phyloP scores from a whole-genome alignment of 2,797 vertebrate species.

The Fundulus diaphanus region DNA sequence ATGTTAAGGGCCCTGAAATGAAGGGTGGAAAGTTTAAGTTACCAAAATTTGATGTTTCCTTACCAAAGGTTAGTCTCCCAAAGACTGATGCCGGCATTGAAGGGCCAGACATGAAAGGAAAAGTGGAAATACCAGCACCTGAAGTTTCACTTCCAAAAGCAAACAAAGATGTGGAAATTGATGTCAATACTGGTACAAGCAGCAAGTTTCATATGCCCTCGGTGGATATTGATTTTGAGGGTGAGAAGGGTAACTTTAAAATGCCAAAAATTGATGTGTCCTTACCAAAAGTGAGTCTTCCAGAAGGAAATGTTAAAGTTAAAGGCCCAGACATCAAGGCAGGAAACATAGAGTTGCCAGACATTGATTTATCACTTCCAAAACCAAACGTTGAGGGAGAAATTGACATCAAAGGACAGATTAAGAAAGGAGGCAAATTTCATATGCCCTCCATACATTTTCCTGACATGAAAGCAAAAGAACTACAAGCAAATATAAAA shows the following conservation, averaged over 20 bases:
- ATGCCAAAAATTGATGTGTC: conserved; percentile 66
- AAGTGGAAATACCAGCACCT: no score
- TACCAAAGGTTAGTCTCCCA: no score
- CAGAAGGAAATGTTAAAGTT: conserved; percentile 39
- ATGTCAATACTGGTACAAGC: no score
- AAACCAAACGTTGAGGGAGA: conserved; percentile 32
- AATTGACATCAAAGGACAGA: conserved; percentile 39
- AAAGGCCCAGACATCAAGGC: conserved; percentile 55
- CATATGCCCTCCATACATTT: neutral
- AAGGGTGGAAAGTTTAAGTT: no score
- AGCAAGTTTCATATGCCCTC: no score
- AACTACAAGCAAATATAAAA: neutral
- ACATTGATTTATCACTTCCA: conserved; percentile 62
- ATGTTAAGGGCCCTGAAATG: no score
- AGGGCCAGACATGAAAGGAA: no score
- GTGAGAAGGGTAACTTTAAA: conserved; percentile 43
- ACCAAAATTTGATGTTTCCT: no score
- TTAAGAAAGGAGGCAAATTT: conserved; percentile 45
- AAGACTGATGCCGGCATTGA: no score
- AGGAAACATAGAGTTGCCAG: conserved; percentile 58
- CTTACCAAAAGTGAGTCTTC: conserved; percentile 51
- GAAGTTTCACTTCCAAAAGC: no score
- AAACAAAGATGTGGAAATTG: no score
- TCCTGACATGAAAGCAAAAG: conserved; percentile 1
- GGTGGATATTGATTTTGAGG: no score